Evolutionary conservation across 2,888 invertebrate genomes (phyloP).

Genomic region (Oegoconia quadripuncta): DNA sequence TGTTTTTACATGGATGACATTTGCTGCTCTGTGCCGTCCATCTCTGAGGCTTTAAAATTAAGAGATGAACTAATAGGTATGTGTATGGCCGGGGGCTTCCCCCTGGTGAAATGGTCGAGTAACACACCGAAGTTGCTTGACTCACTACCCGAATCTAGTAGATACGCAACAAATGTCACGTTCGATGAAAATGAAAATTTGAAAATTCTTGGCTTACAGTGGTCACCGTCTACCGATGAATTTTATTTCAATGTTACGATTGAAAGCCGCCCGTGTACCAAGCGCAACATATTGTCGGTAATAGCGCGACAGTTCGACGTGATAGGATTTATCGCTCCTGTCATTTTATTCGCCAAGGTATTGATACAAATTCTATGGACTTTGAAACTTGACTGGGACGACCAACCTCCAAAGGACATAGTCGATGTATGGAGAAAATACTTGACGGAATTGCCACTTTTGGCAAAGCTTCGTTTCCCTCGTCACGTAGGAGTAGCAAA

Average conservation of each 20-base stretch:
- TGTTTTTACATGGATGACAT: not conserved
- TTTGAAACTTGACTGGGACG: conserved; percentile 11
- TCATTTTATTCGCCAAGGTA: conserved; percentile 13
- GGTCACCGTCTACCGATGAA: no score
- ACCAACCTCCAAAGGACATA: conserved; percentile 4
- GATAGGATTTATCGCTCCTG: conserved; percentile 10
- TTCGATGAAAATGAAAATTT: no score
- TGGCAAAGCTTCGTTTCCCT: conserved; percentile 1
- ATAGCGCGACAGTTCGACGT: conserved; percentile 6
- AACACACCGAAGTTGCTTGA: not conserved
- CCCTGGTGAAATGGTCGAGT: not conserved
- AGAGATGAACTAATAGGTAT: not conserved
- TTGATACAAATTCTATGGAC: conserved; percentile 11
- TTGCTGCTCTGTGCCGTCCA: not conserved
- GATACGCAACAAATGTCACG: no score
- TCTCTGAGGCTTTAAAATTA: not conserved
- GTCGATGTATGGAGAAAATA: conserved; percentile 2
- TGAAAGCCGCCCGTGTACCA: conserved; percentile 1
- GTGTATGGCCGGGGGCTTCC: not conserved
- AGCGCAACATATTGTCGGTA: conserved; percentile 11
- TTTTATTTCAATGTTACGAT: no score
- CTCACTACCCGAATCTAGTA: not conserved
- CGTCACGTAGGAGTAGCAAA: conserved; percentile 7
- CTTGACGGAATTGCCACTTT: conserved; percentile 8
- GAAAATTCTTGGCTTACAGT: no score